Evolutionary conservation across 2,113 vertebrate genomes (phyloP).

Genomic region (Monopterus albus): DNA sequence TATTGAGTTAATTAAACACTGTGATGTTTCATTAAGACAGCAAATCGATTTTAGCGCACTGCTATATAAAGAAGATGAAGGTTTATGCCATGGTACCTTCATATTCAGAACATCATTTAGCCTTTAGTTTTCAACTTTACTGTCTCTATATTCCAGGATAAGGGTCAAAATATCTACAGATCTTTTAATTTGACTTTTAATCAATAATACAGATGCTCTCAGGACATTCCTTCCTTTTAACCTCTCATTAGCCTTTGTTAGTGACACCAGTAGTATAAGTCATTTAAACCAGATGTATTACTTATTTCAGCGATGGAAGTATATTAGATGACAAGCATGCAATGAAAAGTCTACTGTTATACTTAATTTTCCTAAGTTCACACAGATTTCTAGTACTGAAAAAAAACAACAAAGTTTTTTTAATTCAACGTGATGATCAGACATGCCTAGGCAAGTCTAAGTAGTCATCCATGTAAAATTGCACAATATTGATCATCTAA

Average conservation of each 20-base stretch:
- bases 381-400: conserved; percentile 34
- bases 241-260: conserved; percentile 70
- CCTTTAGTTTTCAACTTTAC: conserved; percentile 11
- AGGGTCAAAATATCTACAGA: conserved; percentile 21
- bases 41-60: conserved; percentile 12
- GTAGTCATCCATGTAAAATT: conserved; percentile 33
- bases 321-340: conserved; percentile 20
- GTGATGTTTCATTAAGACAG: conserved; percentile 32
- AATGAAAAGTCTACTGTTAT: conserved; percentile 11
- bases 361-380: background rate
- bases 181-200: conserved; percentile 54
- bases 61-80: background rate
- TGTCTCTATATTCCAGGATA: conserved; percentile 39
- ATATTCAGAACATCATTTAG: conserved; percentile 1
- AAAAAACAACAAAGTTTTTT: conserved; percentile 1
- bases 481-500: conserved; percentile 39
- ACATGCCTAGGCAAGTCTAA: conserved; percentile 15
- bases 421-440: conserved; percentile 36
- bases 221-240: conserved; percentile 59
- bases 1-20: conserved; percentile 27
- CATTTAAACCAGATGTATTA: conserved; percentile 41
- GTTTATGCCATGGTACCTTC: background rate
- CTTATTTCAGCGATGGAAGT: conserved; percentile 10
- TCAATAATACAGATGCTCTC: conserved; percentile 63
- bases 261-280: conserved; percentile 24